Conservation (phyloP, 2,797 vertebrate genomes). For the Phaenicophaeus curvirostris region DNA sequence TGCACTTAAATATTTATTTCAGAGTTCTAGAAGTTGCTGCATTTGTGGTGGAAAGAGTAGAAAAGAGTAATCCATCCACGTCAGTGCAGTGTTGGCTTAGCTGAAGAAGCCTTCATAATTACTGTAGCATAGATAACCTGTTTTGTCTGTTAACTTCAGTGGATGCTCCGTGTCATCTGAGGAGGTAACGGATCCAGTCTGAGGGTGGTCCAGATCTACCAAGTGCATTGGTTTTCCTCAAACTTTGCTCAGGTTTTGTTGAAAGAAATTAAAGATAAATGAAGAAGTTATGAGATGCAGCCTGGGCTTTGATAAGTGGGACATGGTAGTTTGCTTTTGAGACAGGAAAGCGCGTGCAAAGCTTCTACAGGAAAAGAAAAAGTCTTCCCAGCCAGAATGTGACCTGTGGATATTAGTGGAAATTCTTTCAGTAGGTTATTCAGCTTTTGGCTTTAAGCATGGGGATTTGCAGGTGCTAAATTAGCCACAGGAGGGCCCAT, state of each 20-base stretch:
- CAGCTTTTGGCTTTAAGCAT: not conserved
- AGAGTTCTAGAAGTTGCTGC: not conserved
- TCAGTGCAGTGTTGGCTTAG: not conserved
- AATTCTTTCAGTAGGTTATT: not conserved
- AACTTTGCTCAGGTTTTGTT: not conserved
- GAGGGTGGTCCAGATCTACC: not conserved
- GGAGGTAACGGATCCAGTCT: not conserved
- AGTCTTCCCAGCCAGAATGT: not conserved
- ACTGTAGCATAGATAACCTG: not conserved
- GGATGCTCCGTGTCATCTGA: not conserved
- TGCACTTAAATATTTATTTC: not conserved
- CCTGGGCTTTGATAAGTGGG: not conserved
- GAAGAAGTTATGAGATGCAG: not conserved
- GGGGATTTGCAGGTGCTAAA: conserved; percentile 72
- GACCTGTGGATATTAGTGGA: not conserved
- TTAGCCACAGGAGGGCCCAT: conserved; percentile 66
- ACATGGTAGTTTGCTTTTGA: not conserved
- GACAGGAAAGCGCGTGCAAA: not conserved
- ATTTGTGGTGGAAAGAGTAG: not conserved
- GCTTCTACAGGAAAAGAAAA: not conserved
- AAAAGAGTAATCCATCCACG: not conserved
- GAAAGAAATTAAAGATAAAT: not conserved
- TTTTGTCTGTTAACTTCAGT: not conserved
- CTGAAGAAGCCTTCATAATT: not conserved
- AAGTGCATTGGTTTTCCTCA: not conserved